A percentile compares a stretch with the other conserved stretches of the same genome.
These are phyloP conservation scores for Stictocephala bisonia DNA, from an alignment of 2,888 invertebrate species.

Conservation along the genomic window DNA sequence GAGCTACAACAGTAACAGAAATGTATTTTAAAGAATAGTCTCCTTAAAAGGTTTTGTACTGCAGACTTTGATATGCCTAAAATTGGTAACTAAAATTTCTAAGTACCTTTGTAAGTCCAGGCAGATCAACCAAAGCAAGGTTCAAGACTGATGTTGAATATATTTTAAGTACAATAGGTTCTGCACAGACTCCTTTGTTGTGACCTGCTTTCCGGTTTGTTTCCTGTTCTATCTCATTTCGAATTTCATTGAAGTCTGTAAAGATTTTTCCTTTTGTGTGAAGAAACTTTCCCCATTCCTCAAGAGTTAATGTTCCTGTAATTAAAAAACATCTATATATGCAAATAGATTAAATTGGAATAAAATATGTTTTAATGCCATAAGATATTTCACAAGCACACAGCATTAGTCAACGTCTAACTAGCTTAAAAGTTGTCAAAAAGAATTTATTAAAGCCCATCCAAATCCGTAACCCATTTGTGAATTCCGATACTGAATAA, in stretches of 20 bases:
- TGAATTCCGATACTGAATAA: too few relatives aligned
- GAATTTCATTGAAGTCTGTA: slow-evolving; percentile 91
- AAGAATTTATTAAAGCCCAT: too few relatives aligned
- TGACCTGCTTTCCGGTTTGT: slow-evolving; percentile 94
- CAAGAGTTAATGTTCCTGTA: slow-evolving; percentile 82
- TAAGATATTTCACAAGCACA: too few relatives aligned
- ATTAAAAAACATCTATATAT: slow-evolving; percentile 56
- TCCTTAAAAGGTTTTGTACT: too few relatives aligned
- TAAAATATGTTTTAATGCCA: too few relatives aligned
- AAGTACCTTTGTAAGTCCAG: slow-evolving; percentile 93
- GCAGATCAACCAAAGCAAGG: slow-evolving; percentile 95
- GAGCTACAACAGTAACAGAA: too few relatives aligned
- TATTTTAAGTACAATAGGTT: slow-evolving; percentile 96
- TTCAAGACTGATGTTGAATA: slow-evolving; percentile 96
- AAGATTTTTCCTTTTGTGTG: slow-evolving; percentile 91
- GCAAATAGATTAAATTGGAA: too few relatives aligned
- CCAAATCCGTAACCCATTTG: too few relatives aligned
- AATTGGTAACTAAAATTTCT: not conserved
- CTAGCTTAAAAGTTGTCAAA: too few relatives aligned
- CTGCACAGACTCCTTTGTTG: slow-evolving; percentile 96
- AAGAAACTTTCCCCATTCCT: slow-evolving; percentile 97
- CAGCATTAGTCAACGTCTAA: too few relatives aligned
- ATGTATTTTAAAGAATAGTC: too few relatives aligned
- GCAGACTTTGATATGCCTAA: too few relatives aligned
- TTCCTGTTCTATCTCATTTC: slow-evolving; percentile 92